Evolutionary conservation across 1,140 invertebrate species (phyloP).

Genomic region (Steinernema feltiae): DNA sequence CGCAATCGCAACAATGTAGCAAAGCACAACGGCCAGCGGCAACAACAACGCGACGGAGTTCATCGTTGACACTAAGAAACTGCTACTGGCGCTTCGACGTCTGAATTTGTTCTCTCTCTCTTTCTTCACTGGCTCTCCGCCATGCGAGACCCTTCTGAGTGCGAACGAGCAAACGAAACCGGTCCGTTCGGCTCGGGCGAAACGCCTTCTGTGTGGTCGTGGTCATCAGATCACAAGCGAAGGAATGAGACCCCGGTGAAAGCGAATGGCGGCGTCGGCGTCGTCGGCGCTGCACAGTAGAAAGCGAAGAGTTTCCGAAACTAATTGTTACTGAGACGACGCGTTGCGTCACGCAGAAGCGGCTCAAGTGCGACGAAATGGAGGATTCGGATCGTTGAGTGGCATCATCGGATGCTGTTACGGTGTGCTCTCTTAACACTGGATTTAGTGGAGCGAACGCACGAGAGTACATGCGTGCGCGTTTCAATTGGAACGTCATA

Average conservation of each 20-base stretch:
- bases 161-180: not conserved
- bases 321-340: too few relatives aligned
- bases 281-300: too few relatives aligned
- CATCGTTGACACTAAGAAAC: not conserved
- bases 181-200: conserved; percentile 6
- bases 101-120: conserved; percentile 2
- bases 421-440: too few relatives aligned
- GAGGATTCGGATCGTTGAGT: not conserved
- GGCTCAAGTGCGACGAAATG: too few relatives aligned
- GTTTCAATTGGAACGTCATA: not conserved
- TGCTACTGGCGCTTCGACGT: not conserved
- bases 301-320: too few relatives aligned
- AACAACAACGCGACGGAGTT: not conserved
- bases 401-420: too few relatives aligned
- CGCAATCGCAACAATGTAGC: not conserved
- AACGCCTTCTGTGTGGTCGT: conserved; percentile 14
- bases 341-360: too few relatives aligned
- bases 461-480: not conserved
- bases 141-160: conserved; percentile 14
- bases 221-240: not conserved
- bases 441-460: not conserved
- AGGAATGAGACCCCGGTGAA: too few relatives aligned
- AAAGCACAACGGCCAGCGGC: not conserved
- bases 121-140: not conserved
- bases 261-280: too few relatives aligned